Conservation (phyloP, 2,113 vertebrate species). For the Pangasianodon hypophthalmus region DNA sequence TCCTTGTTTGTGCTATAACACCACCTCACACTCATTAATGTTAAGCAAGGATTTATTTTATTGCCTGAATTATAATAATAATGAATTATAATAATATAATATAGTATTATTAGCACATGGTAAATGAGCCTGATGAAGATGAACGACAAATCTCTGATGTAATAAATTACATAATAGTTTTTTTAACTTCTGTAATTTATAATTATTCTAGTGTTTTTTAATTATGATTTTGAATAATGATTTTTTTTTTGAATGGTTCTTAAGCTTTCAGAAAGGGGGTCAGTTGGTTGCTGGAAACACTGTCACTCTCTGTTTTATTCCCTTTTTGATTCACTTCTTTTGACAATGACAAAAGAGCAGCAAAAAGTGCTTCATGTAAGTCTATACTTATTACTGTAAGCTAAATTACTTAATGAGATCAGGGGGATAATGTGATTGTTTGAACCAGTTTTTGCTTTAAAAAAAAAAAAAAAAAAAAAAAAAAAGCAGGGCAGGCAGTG, state of each 20-base stretch:
- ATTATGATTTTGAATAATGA: no score
- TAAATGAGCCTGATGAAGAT: neutral
- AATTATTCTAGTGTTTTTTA: neutral
- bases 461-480: slow-evolving; percentile 51
- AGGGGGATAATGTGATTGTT: slow-evolving; percentile 60
- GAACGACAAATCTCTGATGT: neutral
- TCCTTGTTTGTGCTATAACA: neutral
- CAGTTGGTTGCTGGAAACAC: neutral
- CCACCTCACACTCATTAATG: neutral
- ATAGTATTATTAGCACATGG: neutral
- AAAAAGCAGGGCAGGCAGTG: slow-evolving; percentile 52
- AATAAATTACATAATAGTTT: neutral
- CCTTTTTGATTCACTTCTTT: slow-evolving; percentile 30
- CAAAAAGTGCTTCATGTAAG: neutral
- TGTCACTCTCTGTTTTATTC: neutral
- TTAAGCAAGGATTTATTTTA: neutral
- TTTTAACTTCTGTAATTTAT: neutral
- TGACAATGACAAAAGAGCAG: slow-evolving; percentile 5
- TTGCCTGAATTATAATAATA: neutral
- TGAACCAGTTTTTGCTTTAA: slow-evolving; percentile 61
- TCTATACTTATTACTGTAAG: slow-evolving; percentile 5
- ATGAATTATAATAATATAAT: no score
- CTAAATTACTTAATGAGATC: slow-evolving; percentile 72
- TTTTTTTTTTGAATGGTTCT: no score
- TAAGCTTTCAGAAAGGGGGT: neutral